phyloP scores from a whole-genome alignment of 2,113 vertebrate species.

The Thamnaconus septentrionalis region DNA sequence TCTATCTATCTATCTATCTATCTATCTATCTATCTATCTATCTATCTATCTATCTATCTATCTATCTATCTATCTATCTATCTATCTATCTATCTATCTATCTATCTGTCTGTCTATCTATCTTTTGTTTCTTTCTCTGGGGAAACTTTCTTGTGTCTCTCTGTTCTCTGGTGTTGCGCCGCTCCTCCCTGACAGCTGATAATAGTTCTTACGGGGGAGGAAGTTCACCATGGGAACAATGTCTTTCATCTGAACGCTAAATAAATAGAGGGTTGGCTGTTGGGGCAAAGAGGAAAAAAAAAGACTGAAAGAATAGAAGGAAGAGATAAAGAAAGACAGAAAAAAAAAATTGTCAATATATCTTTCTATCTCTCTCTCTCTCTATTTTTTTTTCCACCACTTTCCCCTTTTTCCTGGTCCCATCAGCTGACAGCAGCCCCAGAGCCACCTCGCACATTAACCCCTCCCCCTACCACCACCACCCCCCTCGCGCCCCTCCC shows the following conservation, averaged over 20 bases:
- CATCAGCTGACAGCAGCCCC: conserved; percentile 89
- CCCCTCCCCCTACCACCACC: conserved; percentile 42
- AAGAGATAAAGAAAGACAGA: conserved; percentile 15
- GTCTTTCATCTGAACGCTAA: conserved; percentile 66
- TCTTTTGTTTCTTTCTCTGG: not conserved
- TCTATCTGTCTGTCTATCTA: too few species aligned
- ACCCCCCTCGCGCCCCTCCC: too few species aligned
- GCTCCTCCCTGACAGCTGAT: conserved; percentile 48
- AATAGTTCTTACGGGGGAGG: conserved; percentile 49
- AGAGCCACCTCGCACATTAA: conserved; percentile 87
- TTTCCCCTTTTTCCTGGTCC: conserved; percentile 80
- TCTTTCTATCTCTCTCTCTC: conserved; percentile 42
- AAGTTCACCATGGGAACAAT: conserved; percentile 60
- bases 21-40: not conserved
- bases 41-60: too few species aligned
- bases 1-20: too few species aligned
- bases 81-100: not conserved
- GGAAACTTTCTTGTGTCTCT: conserved; percentile 32
- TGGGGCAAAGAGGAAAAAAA: not conserved
- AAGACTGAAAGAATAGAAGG: too few species aligned
- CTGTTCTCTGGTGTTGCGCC: too few species aligned
- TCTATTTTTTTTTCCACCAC: conserved; percentile 58
- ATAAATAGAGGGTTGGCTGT: conserved; percentile 68
- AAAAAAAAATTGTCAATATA: conserved; percentile 70
- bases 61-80: too few species aligned